Conservation (phyloP, 2,113 vertebrate species). For the Athene cunicularia region DNA sequence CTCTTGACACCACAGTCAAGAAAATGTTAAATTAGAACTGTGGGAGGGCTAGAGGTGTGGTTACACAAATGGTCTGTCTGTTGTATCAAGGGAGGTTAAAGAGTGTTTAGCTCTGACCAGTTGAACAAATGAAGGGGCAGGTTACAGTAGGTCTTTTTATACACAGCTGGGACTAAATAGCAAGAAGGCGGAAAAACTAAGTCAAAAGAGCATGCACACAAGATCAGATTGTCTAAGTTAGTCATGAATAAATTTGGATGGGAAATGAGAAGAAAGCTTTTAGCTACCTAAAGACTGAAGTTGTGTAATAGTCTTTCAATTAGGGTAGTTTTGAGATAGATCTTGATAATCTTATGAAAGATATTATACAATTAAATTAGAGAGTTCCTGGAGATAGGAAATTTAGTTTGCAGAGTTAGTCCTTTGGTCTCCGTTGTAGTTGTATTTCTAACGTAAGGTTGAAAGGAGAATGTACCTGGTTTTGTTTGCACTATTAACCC, state of each 20-base stretch:
- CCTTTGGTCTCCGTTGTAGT: neutral
- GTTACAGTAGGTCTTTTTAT: neutral
- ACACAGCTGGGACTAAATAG: neutral
- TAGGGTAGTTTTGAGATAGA: slow-evolving; percentile 60
- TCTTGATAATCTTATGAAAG: slow-evolving; percentile 57
- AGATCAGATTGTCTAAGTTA: neutral
- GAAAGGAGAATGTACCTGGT: neutral
- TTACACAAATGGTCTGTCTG: neutral
- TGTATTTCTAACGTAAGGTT: neutral
- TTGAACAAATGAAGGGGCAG: neutral
- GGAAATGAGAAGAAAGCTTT: slow-evolving; percentile 30
- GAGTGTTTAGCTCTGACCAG: neutral
- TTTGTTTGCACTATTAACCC: neutral
- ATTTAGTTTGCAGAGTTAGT: slow-evolving; percentile 24
- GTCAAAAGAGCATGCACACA: neutral
- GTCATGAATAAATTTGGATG: slow-evolving; percentile 34
- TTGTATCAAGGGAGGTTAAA: neutral
- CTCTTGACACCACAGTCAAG: neutral
- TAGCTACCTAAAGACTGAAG: neutral
- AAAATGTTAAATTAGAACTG: neutral
- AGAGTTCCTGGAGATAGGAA: slow-evolving; percentile 47
- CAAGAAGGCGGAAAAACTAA: neutral
- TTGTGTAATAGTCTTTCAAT: slow-evolving; percentile 55
- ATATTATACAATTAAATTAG: slow-evolving; percentile 52
- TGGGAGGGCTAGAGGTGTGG: neutral